Evolutionary conservation across 23 tunicate species (phyloP).

Genomic region (Oikopleura dioica): DNA sequence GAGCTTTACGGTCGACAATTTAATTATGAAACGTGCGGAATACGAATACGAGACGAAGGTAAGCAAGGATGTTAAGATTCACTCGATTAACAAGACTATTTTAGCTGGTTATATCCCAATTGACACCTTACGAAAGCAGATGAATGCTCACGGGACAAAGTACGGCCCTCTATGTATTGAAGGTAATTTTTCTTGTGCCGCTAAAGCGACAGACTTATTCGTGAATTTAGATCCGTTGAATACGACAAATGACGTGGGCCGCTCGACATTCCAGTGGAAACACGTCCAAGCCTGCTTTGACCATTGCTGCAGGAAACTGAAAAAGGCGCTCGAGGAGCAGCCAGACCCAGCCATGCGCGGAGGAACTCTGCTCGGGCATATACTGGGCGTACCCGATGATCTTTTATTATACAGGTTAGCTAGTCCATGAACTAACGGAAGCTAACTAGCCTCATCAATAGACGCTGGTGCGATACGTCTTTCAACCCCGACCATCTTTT

Average conservation of each 20-base stretch:
- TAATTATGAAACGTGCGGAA: conserved; percentile 29
- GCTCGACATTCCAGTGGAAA: conserved; percentile 11
- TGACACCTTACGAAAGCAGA: background rate
- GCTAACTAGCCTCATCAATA: background rate
- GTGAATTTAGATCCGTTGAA: background rate
- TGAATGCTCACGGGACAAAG: background rate
- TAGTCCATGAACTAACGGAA: background rate
- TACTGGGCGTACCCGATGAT: background rate
- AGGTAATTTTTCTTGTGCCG: background rate
- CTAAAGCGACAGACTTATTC: too few relatives aligned
- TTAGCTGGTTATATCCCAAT: background rate
- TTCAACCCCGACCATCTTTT: background rate
- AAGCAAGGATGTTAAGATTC: background rate
- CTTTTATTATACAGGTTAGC: background rate
- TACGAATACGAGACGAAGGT: conserved; percentile 50
- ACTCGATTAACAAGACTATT: too few relatives aligned
- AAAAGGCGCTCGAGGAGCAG: conserved; percentile 9
- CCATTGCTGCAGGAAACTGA: conserved; percentile 6
- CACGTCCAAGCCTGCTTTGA: background rate
- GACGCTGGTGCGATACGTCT: background rate
- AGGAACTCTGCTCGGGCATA: background rate
- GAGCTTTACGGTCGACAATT: conserved; percentile 73
- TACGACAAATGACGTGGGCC: background rate
- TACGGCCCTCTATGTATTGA: conserved; percentile 9
- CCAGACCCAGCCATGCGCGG: conserved; percentile 13